Evolutionary conservation across 2,888 invertebrate species (phyloP), one percentile per base, ranked within the genome.

Genomic region (Cantharis flavilabris): DNA sequence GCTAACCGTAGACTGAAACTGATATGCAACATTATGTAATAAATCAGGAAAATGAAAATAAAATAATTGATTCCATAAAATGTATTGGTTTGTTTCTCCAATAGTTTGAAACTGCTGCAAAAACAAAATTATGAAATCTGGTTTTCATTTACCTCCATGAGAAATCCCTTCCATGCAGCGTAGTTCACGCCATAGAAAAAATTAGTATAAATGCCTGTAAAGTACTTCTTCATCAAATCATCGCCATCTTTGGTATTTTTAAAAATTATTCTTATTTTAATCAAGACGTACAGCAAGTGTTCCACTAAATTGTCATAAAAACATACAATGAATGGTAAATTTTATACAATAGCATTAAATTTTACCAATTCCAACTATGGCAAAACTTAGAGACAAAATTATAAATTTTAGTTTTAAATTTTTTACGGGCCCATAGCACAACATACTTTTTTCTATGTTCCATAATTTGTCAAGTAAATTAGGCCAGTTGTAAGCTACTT

Each of bases 401-500:
- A n/a, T 73, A 62, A 79, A 79, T 23, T 49, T 72, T 16, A 33
- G 2, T 28, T 62, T 76, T 16, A 77, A 62, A 62, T 28, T 74
- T 18, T 72, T 11, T n/a, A 73, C 1, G 16, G 72, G 28, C 13
- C 65, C 72, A 23, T 74, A 73, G 23, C n/a, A 18, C 28, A 74
- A 13, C 77, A 79, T 79, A 2, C 69, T n/a, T 9, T 69, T 26
- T 71, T 81, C 81, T 69, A 80, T 73, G 70, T 71, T 65, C n/a
- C 62, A 67, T 80, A 80, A 81, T 18, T 79, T 30, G 14, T 75
- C 20, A 11, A 80, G 62, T n/a, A 80, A 69, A 18, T 64, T 62
- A 9, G 77, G 75, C 81, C 80, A 81, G 67, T 76, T 79, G 10
- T 30, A 30, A 0, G 79, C 80, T 4, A 76, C 3, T 72, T 33